Percentiles rank a stretch among this genome's conserved stretches.
These are phyloP conservation scores for Neosilurus mollespiculum DNA, from an alignment of 2,797 vertebrate species.

Conservation along the genomic window DNA sequence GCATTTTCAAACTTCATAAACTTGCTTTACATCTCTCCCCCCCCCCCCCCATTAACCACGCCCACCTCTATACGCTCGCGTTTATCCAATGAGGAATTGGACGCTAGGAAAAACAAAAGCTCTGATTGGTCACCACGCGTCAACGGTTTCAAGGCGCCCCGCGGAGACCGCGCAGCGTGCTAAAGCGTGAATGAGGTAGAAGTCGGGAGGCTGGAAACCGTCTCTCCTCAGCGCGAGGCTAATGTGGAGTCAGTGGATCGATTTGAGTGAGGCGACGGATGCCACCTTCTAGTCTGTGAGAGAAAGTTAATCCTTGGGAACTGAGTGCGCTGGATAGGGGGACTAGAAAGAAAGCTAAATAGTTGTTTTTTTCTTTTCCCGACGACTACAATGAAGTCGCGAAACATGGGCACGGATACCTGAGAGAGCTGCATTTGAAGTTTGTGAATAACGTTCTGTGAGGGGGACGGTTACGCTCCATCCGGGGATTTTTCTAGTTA, in stretches of 20 bases:
- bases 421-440: conserved; percentile 25
- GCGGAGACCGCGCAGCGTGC: conserved; percentile 32
- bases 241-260: conserved; percentile 54
- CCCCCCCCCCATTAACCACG: conserved; percentile 26
- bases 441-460: conserved; percentile 38
- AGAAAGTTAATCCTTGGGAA: conserved; percentile 13
- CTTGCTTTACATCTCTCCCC: neutral
- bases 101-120: conserved; percentile 66
- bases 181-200: conserved; percentile 70
- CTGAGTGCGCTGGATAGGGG: neutral
- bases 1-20: neutral
- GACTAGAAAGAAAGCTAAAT: neutral
- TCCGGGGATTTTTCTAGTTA: conserved; percentile 7
- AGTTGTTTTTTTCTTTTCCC: neutral
- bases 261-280: conserved; percentile 40
- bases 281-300: conserved; percentile 21
- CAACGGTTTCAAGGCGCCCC: conserved; percentile 60
- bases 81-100: conserved; percentile 65
- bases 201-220: conserved; percentile 64
- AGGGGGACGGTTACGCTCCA: conserved; percentile 31
- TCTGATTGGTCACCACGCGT: conserved; percentile 67
- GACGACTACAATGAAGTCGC: conserved; percentile 27
- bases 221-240: conserved; percentile 50
- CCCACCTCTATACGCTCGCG: conserved; percentile 43
- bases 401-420: conserved; percentile 38